These are phyloP conservation scores for Tetragonula clypearis DNA, from an alignment of 1,140 invertebrate species.

Conservation along the genomic window DNA sequence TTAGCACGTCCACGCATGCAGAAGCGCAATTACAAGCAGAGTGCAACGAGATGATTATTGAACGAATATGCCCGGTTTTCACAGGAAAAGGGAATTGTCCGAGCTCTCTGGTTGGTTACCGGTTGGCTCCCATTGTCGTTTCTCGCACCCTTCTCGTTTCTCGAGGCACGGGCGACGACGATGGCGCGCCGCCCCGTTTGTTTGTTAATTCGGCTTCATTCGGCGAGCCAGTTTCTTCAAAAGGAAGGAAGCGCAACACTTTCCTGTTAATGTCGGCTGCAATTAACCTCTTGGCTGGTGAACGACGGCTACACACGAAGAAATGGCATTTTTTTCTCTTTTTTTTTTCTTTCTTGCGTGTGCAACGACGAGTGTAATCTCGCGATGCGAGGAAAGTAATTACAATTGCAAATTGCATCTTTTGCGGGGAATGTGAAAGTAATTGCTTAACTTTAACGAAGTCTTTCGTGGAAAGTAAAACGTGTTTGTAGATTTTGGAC, in stretches of 20 bases:
- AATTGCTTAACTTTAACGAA: no score
- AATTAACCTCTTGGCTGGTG: no score
- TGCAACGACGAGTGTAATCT: no score
- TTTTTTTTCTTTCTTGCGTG: accelerated
- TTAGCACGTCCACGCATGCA: conserved; percentile 59
- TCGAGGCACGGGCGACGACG: conserved; percentile 14
- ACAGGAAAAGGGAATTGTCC: conserved; percentile 47
- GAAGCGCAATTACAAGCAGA: conserved; percentile 65
- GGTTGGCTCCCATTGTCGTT: conserved; percentile 33
- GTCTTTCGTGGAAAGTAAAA: no score
- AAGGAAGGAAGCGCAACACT: neutral
- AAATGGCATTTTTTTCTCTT: no score
- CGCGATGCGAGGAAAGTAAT: no score
- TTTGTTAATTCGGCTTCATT: conserved; percentile 32
- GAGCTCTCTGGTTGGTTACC: neutral
- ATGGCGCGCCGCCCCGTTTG: neutral
- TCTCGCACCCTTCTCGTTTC: conserved; percentile 40
- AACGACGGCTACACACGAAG: no score
- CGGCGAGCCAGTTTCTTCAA: conserved; percentile 17
- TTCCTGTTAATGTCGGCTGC: neutral
- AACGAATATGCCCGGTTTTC: conserved; percentile 12
- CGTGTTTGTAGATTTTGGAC: no score
- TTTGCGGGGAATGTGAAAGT: no score
- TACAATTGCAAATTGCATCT: no score
- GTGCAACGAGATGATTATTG: conserved; percentile 62